A percentile compares a stretch with the other conserved stretches of the same genome.
These are phyloP conservation scores for Sceloporus undulatus DNA, from an alignment of 2,113 vertebrate genomes.

Conservation along the genomic window DNA sequence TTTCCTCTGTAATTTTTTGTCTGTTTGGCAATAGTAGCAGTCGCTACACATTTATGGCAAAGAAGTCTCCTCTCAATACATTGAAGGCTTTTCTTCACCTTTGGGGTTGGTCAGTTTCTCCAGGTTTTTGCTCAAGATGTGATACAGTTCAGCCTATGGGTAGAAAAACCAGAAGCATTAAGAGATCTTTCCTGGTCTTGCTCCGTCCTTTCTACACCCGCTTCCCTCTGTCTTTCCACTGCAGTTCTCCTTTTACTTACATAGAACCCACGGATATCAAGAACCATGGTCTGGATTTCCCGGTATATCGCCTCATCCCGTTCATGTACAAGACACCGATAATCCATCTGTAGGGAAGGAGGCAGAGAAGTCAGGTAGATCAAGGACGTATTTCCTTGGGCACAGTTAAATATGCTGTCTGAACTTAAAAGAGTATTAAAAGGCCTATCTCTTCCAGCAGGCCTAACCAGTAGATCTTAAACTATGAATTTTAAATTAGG, in stretches of 20 bases:
- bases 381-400: too few species aligned
- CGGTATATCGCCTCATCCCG: slow-evolving; percentile 83
- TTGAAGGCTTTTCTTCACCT: slow-evolving; percentile 91
- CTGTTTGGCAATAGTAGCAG: not conserved
- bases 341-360: slow-evolving; percentile 86
- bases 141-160: slow-evolving; percentile 86
- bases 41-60: too few species aligned
- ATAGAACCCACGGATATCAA: slow-evolving; percentile 88
- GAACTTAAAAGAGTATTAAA: too few species aligned
- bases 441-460: not conserved
- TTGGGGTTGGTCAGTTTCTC: slow-evolving; percentile 92
- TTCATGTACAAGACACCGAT: slow-evolving; percentile 86
- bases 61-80: slow-evolving; percentile 80
- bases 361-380: slow-evolving; percentile 30
- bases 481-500: not conserved
- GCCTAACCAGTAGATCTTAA: not conserved
- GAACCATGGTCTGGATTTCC: slow-evolving; percentile 82
- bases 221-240: not conserved
- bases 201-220: not conserved
- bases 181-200: not conserved
- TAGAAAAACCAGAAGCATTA: not conserved
- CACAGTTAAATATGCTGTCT: too few species aligned
- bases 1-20: not conserved
- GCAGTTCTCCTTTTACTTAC: slow-evolving; percentile 72
- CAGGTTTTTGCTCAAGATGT: slow-evolving; percentile 88